phyloP scores from a whole-genome alignment of 2,888 invertebrate genomes.

The Phalangium opilio region DNA sequence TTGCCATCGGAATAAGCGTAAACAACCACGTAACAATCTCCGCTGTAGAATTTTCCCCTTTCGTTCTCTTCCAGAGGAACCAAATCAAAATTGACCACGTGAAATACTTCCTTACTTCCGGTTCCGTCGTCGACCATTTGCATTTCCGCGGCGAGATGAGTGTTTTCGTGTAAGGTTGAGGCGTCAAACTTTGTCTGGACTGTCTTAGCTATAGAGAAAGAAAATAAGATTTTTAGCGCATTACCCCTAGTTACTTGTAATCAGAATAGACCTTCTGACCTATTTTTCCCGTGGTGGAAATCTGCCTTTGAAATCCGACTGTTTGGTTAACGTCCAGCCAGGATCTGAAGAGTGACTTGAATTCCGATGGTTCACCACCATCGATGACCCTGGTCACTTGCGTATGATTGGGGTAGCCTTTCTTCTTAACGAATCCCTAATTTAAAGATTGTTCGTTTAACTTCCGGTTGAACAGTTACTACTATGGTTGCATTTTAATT shows the following conservation, averaged over 20 bases:
- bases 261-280: too few relatives aligned
- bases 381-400: constrained; percentile 63
- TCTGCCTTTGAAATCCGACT: constrained; percentile 22
- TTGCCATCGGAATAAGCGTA: constrained; percentile 48
- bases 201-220: constrained; percentile 42
- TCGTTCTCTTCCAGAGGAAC: constrained; percentile 50
- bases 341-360: constrained; percentile 58
- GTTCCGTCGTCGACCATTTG: constrained; percentile 81
- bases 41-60: constrained; percentile 57
- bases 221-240: too few relatives aligned
- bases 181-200: constrained; percentile 58
- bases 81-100: constrained; percentile 57
- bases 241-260: too few relatives aligned
- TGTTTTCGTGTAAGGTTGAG: constrained; percentile 58
- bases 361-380: constrained; percentile 67
- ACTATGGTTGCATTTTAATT: too few relatives aligned
- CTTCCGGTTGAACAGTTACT: too few relatives aligned
- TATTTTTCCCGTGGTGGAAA: too few relatives aligned
- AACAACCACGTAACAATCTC: constrained; percentile 65
- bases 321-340: constrained; percentile 43
- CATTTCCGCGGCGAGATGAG: constrained; percentile 67
- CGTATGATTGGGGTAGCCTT: constrained; percentile 52
- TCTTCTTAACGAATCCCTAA: constrained; percentile 66
- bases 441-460: too few relatives aligned
- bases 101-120: constrained; percentile 59